Conservation (phyloP, 1,140 invertebrate species). For the Hyphantria cunea region DNA sequence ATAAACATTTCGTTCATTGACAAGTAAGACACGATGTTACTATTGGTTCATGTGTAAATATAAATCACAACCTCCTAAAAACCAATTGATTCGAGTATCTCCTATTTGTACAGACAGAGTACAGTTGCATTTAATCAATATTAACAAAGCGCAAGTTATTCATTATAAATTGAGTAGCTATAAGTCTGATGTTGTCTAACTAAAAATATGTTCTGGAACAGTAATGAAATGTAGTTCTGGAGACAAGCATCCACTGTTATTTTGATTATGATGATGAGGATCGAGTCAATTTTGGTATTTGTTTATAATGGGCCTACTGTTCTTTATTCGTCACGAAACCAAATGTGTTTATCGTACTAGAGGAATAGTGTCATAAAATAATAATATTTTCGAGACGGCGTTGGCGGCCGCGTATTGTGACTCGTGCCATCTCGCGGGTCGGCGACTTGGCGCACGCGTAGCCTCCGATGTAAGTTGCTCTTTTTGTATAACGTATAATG, state of each 20-base stretch:
- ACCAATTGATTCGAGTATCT: too few relatives aligned
- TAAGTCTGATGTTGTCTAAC: too few relatives aligned
- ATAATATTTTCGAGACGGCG: slow-evolving; percentile 38
- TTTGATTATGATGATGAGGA: background rate
- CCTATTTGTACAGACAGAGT: too few relatives aligned
- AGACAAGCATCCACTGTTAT: background rate
- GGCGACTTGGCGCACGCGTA: slow-evolving; percentile 68
- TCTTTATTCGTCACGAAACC: slow-evolving; percentile 18
- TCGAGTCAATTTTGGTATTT: slow-evolving; percentile 3
- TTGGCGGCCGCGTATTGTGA: slow-evolving; percentile 47
- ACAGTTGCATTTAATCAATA: too few relatives aligned
- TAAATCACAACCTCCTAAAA: too few relatives aligned
- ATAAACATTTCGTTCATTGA: too few relatives aligned
- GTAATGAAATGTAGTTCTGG: background rate
- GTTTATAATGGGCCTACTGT: slow-evolving; percentile 6
- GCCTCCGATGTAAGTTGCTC: slow-evolving; percentile 62
- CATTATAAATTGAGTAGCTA: too few relatives aligned
- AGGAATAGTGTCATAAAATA: slow-evolving; percentile 30
- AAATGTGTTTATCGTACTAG: slow-evolving; percentile 27
- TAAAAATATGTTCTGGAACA: background rate
- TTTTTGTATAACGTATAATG: slow-evolving; percentile 71
- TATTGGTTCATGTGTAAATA: too few relatives aligned
- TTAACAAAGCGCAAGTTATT: too few relatives aligned
- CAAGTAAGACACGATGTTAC: too few relatives aligned
- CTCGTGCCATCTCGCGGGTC: slow-evolving; percentile 73